Evolutionary conservation across 2,797 vertebrate species (phyloP).

Genomic region (Spheniscus humboldti): DNA sequence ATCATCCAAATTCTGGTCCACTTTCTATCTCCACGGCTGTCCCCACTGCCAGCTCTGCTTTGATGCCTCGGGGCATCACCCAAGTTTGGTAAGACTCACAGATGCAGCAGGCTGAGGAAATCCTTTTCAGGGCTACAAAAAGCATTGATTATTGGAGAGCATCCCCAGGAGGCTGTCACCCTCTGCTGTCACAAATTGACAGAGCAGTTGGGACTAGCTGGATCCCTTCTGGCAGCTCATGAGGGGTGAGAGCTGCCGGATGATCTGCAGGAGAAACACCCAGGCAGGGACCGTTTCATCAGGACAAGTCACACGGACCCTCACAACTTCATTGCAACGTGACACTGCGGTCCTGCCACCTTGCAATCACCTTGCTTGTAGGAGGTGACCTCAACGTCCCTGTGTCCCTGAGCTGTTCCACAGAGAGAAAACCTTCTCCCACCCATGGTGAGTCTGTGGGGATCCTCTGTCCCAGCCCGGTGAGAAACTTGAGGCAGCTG

Average conservation of each 20-base stretch:
- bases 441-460: neutral
- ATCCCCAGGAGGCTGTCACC: neutral
- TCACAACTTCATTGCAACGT: accelerated
- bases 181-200: neutral
- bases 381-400: neutral
- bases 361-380: neutral
- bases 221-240: neutral
- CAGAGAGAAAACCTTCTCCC: neutral
- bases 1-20: neutral
- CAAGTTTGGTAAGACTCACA: neutral
- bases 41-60: neutral
- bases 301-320: too few relatives aligned
- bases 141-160: accelerated
- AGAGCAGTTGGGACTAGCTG: neutral
- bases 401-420: neutral
- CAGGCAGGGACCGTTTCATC: accelerated
- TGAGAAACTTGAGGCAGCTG: neutral
- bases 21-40: neutral
- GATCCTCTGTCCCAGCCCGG: neutral
- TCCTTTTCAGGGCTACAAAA: neutral
- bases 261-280: neutral
- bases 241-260: neutral
- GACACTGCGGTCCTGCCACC: neutral
- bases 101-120: neutral
- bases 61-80: accelerated